Percentiles rank a stretch among this genome's conserved stretches.
phyloP scores from a whole-genome alignment of 1,140 invertebrate species.

The Drosophila dunni region DNA sequence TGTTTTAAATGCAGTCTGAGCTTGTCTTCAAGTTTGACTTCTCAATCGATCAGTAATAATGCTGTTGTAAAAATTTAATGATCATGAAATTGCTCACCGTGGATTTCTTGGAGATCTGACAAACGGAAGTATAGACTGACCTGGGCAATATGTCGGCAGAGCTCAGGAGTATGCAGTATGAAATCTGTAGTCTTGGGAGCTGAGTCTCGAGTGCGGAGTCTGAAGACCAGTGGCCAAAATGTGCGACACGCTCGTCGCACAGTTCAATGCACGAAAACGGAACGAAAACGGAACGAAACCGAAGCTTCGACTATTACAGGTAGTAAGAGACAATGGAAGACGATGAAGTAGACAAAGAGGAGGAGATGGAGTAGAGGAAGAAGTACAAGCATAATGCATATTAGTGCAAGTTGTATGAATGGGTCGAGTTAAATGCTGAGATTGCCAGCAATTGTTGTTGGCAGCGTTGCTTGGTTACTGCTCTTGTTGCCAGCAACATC shows the following conservation, averaged over 20 bases:
- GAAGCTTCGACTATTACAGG: constrained; percentile 30
- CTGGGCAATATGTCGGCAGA: background rate
- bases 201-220: background rate
- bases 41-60: background rate
- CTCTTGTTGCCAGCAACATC: constrained; percentile 59
- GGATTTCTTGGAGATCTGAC: background rate
- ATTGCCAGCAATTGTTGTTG: constrained; percentile 38
- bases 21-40: background rate
- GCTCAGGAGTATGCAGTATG: background rate
- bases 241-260: constrained; percentile 49
- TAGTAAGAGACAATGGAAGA: background rate
- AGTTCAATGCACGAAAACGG: constrained; percentile 51
- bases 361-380: background rate
- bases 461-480: constrained; percentile 13
- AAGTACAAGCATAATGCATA: constrained; percentile 36
- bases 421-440: constrained; percentile 42
- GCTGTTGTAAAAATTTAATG: background rate
- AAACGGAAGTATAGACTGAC: constrained; percentile 5
- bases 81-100: background rate
- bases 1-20: background rate
- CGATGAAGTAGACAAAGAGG: no score
- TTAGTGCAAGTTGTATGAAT: constrained; percentile 46
- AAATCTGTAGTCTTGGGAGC: background rate
- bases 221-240: constrained; percentile 50
- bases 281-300: constrained; percentile 42